Conservation (phyloP, 2,888 invertebrate species). For the Leistus spinibarbis region DNA sequence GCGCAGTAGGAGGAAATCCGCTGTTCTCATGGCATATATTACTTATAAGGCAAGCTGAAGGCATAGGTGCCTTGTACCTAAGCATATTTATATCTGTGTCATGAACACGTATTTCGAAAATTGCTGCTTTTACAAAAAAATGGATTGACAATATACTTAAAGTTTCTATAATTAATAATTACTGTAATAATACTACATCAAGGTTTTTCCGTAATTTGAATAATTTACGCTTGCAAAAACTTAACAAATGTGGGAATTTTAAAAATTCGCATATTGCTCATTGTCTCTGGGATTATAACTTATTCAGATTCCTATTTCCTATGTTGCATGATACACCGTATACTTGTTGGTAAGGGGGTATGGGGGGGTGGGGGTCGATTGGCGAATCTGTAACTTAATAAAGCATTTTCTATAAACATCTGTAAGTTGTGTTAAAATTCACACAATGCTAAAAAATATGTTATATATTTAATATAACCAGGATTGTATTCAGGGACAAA, state of each 20-base stretch:
- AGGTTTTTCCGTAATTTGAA: too few relatives aligned
- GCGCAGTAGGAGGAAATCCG: too few relatives aligned
- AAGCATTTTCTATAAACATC: not conserved
- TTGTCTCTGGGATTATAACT: not conserved
- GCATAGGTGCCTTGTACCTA: too few relatives aligned
- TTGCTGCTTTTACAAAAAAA: too few relatives aligned
- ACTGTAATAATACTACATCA: too few relatives aligned
- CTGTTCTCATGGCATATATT: too few relatives aligned
- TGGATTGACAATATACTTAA: too few relatives aligned
- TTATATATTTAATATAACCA: not conserved
- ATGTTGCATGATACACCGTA: not conserved
- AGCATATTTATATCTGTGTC: too few relatives aligned
- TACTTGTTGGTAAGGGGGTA: not conserved
- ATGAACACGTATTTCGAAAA: too few relatives aligned
- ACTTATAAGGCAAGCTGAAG: too few relatives aligned
- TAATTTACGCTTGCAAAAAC: too few relatives aligned
- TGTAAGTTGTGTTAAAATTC: not conserved
- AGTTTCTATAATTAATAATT: too few relatives aligned
- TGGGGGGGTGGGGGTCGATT: not conserved
- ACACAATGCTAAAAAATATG: not conserved
- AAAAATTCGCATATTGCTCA: not conserved
- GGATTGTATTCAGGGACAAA: not conserved
- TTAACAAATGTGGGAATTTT: not conserved
- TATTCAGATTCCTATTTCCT: not conserved
- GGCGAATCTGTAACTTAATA: not conserved